These are phyloP conservation scores for Vipera ursinii DNA, from an alignment of 2,797 vertebrate genomes.

Conservation along the genomic window DNA sequence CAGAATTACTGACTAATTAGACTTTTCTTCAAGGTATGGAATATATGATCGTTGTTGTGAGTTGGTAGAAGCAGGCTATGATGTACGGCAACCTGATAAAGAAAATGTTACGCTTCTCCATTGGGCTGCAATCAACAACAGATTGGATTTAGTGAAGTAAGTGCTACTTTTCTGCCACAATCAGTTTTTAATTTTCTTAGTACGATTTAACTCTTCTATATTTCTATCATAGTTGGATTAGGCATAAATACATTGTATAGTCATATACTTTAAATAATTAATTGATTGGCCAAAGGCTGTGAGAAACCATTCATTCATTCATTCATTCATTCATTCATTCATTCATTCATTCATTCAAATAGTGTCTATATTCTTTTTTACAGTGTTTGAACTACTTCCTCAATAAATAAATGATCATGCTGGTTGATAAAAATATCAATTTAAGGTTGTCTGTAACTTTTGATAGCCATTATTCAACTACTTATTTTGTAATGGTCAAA, in stretches of 20 bases:
- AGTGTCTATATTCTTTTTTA: background rate
- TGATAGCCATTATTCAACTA: background rate
- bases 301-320: background rate
- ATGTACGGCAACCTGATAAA: constrained; percentile 98
- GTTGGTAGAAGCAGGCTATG: constrained; percentile 96
- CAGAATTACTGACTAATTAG: background rate
- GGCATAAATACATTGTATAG: background rate
- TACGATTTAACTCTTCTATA: background rate
- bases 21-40: constrained; percentile 82
- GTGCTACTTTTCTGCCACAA: constrained; percentile 51
- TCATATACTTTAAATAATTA: background rate
- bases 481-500: background rate
- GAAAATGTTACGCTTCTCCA: constrained; percentile 98
- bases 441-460: background rate
- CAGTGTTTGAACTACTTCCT: background rate
- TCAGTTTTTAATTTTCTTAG: background rate
- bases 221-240: background rate
- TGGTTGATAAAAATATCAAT: background rate
- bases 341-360: background rate
- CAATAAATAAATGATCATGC: background rate
- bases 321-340: background rate
- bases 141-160: constrained; percentile 97
- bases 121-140: constrained; percentile 99
- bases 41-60: constrained; percentile 97
- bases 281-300: background rate